Evolutionary conservation across 2,888 invertebrate species (phyloP), one percentile per base, ranked within the genome.

Genomic region (Hypsopygia costalis): DNA sequence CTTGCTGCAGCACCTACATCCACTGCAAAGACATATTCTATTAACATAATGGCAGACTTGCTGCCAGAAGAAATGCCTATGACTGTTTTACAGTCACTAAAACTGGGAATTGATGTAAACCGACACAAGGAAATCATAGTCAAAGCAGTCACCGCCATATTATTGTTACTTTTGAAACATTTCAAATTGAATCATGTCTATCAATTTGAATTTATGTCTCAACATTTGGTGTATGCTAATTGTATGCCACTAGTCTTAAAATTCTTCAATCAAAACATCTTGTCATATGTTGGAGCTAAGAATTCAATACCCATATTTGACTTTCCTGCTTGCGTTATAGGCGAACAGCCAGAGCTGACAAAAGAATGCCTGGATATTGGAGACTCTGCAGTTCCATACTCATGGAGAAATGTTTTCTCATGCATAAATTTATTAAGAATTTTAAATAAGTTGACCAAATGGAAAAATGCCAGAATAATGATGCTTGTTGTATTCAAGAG

Each of bases 401-500:
- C 98, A 33, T 99, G 99, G 99, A 92, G 99, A 54, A 99, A 99
- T 88, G 94, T 99, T 40, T 99, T 98, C 82, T 97, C 98, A 2
- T 98, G 98, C 70, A 98, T 99, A 44, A 99, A 99, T 89, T 86
- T 99, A 37, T 85, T 99, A 48, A 92, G 99, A 57, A 97, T 99
- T 58, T 91, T 99, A 40, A 99, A 99, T 80, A 99, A 99, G 87
- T 90, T 99, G 43, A 99, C 98, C 30, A 99, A 99, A 81, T 98
- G 99, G 97, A 99, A 99, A 75, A 98, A 99, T 80, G 98, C 99
- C n/a, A 92, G 99, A 51, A 97, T 97, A 47, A 97, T 97, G 97
- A 99, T 99, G 98, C 90, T 99, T 58, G 99, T 99, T 21, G 98
- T 99, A 6, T 99, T 99, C 79, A 99, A 99, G 86, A 99, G 99